Evolutionary conservation across 2,888 invertebrate species (phyloP).

Genomic region (Octonoba sinensis): DNA sequence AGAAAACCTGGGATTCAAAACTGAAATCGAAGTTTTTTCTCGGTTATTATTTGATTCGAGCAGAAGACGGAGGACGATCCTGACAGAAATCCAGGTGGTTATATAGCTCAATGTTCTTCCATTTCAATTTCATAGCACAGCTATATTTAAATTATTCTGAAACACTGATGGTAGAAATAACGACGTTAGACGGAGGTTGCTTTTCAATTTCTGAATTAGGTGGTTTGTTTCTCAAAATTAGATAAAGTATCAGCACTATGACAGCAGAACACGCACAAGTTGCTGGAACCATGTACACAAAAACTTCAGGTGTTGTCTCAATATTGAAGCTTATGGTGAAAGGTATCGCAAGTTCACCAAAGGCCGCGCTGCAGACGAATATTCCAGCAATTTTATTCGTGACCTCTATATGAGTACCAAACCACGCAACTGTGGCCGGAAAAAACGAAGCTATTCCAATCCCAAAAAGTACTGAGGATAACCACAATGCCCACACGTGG

Average conservation of each 20-base stretch:
- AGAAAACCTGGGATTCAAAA: no score
- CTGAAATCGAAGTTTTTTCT: no score
- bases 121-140: no score
- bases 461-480: slow-evolving; percentile 71
- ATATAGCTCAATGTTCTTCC: no score
- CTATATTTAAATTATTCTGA: no score
- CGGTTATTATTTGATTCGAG: no score
- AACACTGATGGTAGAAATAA: no score
- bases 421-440: slow-evolving; percentile 72
- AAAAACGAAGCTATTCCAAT: slow-evolving; percentile 73
- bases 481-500: slow-evolving; percentile 69
- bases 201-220: background rate
- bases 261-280: slow-evolving; percentile 15
- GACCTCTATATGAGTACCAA: slow-evolving; percentile 72
- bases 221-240: slow-evolving; percentile 21
- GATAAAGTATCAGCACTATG: slow-evolving; percentile 20
- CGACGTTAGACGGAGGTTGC: background rate
- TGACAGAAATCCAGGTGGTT: no score
- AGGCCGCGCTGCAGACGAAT: slow-evolving; percentile 71
- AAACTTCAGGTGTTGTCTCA: slow-evolving; percentile 69
- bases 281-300: slow-evolving; percentile 70
- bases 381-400: slow-evolving; percentile 72
- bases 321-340: slow-evolving; percentile 70
- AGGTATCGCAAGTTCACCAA: slow-evolving; percentile 72
- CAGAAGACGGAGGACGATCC: no score